Conservation (phyloP, 2,888 invertebrate species). For the Polylopha cassiicola region DNA sequence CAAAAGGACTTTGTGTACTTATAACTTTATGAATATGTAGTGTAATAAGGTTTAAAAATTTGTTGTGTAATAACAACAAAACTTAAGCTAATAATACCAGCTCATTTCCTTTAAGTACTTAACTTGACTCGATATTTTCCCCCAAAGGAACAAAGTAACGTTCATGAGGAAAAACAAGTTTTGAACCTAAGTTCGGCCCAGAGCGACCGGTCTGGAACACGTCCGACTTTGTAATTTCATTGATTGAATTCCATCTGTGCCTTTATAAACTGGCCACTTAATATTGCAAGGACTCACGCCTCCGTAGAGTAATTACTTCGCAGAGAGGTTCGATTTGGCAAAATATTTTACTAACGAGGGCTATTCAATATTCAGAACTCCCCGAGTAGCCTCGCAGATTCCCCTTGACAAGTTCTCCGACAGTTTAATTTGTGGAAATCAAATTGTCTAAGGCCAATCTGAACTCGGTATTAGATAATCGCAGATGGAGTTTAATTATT, state of each 20-base stretch:
- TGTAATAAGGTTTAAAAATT: too few relatives aligned
- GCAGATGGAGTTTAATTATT: slow-evolving; percentile 13
- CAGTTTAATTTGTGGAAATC: slow-evolving; percentile 56
- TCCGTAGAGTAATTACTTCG: slow-evolving; percentile 48
- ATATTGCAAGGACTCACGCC: slow-evolving; percentile 41
- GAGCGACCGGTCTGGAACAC: too few relatives aligned
- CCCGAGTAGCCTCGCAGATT: slow-evolving; percentile 39
- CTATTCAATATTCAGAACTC: slow-evolving; percentile 64
- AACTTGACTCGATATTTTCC: too few relatives aligned
- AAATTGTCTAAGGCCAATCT: slow-evolving; percentile 37
- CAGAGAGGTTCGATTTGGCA: slow-evolving; percentile 45
- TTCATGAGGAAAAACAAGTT: too few relatives aligned
- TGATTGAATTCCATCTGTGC: neutral
- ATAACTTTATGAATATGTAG: too few relatives aligned
- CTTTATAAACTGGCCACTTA: slow-evolving; percentile 24
- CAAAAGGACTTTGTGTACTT: too few relatives aligned
- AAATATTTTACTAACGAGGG: slow-evolving; percentile 60
- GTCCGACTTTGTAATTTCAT: neutral
- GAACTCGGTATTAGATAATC: slow-evolving; percentile 14
- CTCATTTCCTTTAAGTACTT: too few relatives aligned
- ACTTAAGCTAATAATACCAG: too few relatives aligned
- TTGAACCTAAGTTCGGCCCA: too few relatives aligned
- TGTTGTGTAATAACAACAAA: too few relatives aligned
- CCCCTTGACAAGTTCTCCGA: slow-evolving; percentile 52
- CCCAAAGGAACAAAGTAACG: too few relatives aligned